phyloP scores from a whole-genome alignment of 2,888 invertebrate species.

The Melinopterus prodromus region DNA sequence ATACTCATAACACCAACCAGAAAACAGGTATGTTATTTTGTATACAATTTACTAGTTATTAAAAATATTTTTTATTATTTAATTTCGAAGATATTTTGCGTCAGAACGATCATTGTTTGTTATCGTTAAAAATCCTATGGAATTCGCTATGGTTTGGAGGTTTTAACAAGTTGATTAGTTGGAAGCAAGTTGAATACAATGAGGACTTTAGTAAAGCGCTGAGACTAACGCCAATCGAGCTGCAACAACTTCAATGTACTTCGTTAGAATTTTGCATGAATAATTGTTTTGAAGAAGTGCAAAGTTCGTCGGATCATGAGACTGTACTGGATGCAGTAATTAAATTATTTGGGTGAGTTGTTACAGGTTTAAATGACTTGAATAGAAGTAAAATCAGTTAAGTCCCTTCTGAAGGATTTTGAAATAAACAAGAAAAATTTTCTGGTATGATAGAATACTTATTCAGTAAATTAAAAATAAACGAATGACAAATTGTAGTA shows the following conservation, averaged over 20 bases:
- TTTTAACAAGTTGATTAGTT: constrained; percentile 53
- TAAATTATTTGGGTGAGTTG: constrained; percentile 65
- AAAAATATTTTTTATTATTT: constrained; percentile 5
- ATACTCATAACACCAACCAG: constrained; percentile 57
- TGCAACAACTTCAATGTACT: constrained; percentile 63
- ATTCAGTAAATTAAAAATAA: not conserved
- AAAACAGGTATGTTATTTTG: constrained; percentile 45
- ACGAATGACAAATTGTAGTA: not conserved
- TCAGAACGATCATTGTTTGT: constrained; percentile 55
- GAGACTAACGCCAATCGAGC: constrained; percentile 59
- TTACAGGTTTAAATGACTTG: not conserved
- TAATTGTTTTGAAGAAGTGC: constrained; percentile 65
- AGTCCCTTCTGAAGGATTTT: not conserved
- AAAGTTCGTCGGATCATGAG: constrained; percentile 71
- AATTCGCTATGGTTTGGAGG: constrained; percentile 59
- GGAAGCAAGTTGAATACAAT: constrained; percentile 48
- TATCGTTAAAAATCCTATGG: constrained; percentile 60
- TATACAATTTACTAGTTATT: not conserved
- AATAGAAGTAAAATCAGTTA: constrained; percentile 6
- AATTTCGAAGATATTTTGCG: constrained; percentile 47
- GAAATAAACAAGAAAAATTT: not conserved
- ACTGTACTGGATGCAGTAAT: constrained; percentile 66
- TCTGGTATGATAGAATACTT: no score
- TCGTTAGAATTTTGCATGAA: constrained; percentile 64
- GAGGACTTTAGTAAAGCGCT: constrained; percentile 53